phyloP scores from a whole-genome alignment of 2,888 invertebrate genomes.

The Thyatira batis region DNA sequence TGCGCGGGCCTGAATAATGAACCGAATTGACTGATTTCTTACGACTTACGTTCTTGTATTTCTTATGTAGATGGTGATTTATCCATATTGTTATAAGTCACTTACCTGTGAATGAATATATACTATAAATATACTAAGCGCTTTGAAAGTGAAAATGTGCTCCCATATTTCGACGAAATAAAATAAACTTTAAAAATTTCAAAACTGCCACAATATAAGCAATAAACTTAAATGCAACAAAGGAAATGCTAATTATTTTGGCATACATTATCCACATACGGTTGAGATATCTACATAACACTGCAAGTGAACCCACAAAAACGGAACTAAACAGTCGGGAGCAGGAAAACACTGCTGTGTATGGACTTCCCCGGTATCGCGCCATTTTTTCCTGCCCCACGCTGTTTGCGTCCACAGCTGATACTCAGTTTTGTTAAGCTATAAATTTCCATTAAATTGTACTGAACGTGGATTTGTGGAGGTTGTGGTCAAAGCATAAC shows the following conservation, averaged over 20 bases:
- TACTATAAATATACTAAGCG: too few species aligned
- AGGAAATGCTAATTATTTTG: not conserved
- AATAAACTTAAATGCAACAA: not conserved
- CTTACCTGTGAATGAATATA: too few species aligned
- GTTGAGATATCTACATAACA: not conserved
- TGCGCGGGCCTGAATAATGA: not conserved
- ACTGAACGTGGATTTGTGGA: not conserved
- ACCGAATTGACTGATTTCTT: too few species aligned
- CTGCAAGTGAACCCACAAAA: not conserved
- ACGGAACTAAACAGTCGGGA: not conserved
- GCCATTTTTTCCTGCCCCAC: not conserved
- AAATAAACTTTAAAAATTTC: not conserved
- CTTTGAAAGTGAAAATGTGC: too few species aligned
- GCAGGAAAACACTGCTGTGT: not conserved
- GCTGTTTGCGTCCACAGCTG: not conserved
- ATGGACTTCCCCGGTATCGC: not conserved
- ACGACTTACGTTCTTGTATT: too few species aligned
- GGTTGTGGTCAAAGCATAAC: not conserved
- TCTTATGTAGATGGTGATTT: too few species aligned
- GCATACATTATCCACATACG: not conserved
- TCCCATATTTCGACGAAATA: too few species aligned
- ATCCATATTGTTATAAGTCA: too few species aligned
- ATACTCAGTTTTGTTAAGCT: not conserved
- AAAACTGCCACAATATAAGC: not conserved
- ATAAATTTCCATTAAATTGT: not conserved